A percentile compares a stretch with the other conserved stretches of the same genome.
Evolutionary conservation across 92 coral and sea anemone species (phyloP).

Genomic region (Virgularia gustaviana): DNA sequence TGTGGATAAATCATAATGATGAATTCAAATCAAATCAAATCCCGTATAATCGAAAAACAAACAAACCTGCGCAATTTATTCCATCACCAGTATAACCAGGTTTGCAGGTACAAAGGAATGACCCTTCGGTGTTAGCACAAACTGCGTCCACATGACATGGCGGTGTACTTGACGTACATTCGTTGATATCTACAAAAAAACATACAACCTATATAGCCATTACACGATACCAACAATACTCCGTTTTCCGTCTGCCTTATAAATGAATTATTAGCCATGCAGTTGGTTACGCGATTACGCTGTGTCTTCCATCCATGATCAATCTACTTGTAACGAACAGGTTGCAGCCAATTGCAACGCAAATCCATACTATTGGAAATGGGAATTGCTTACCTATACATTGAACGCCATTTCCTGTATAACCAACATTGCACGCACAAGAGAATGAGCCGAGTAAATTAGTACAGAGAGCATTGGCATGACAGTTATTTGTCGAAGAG

Average conservation of each 20-base stretch:
- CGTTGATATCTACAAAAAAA: constrained; percentile 19
- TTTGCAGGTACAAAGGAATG: constrained; percentile 54
- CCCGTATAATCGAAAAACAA: no score
- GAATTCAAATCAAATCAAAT: no score
- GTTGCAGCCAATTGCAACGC: no score
- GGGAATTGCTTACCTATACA: constrained; percentile 57
- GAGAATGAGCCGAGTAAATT: constrained; percentile 58
- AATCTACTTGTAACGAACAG: no score
- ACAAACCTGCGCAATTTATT: constrained; percentile 61
- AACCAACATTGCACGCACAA: constrained; percentile 62
- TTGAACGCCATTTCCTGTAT: constrained; percentile 56
- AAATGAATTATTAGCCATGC: no score
- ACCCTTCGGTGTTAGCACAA: constrained; percentile 64
- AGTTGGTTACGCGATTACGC: no score
- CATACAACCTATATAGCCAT: constrained; percentile 14
- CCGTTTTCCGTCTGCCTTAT: background rate
- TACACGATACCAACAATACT: constrained; percentile 6
- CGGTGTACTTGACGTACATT: constrained; percentile 9
- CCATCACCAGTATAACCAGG: no score
- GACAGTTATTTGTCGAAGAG: constrained; percentile 42
- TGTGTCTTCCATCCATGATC: background rate
- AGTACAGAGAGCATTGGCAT: constrained; percentile 51
- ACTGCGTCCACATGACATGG: constrained; percentile 37
- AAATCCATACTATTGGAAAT: no score
- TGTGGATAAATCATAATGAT: no score